Evolutionary conservation across 1,140 invertebrate species (phyloP), one percentile per base, ranked within the genome.

Genomic region (Caenorhabditis remanei): DNA sequence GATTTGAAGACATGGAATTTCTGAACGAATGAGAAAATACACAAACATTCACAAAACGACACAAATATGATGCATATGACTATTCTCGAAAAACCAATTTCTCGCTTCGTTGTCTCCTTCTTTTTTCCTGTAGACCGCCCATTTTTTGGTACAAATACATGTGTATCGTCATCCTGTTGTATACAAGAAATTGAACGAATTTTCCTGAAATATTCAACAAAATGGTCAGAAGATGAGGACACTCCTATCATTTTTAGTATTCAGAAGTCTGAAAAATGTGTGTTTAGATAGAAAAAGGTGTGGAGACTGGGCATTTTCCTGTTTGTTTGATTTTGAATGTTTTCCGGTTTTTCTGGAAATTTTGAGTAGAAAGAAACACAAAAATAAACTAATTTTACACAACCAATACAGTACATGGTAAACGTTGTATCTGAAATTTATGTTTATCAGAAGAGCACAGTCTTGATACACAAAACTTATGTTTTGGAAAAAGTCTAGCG

Each of bases 61-160:
- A n/a, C 14, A 79, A 50, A 79, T 46, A 79, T 14, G 46, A 32
- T 67, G 7, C 46, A 50, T 79, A 79, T 50, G 21, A 50, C 46
- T 24, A 79, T 79, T 79, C 71, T 50, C 46, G 71, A 79, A 79
- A 71, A 79, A 79, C 43, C 71, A 79, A 79, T 79, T 79, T 79
- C 71, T 79, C 71, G 71, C 71, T 79, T 79, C 71, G 46, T 79
- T 50, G 71, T 50, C 71, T 21, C 71, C 46, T 79, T 24, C 50
- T 24, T 50, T 24, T 65, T 65, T 21, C 46, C 46, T 79, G n/a
- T 11, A 46, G 5, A 71, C 43, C 71, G 71, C 71, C 71, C 71
- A 79, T 79, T 48, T 79, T 50, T 50, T 46, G 43, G 41, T 71
- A 71, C 65, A 43, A 71, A 21, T 11, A 63, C 6, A 58, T 46